Base-by-base conservation (phyloP, 92 coral and sea anemone genomes). In the Epizoanthus stellaris region DNA sequence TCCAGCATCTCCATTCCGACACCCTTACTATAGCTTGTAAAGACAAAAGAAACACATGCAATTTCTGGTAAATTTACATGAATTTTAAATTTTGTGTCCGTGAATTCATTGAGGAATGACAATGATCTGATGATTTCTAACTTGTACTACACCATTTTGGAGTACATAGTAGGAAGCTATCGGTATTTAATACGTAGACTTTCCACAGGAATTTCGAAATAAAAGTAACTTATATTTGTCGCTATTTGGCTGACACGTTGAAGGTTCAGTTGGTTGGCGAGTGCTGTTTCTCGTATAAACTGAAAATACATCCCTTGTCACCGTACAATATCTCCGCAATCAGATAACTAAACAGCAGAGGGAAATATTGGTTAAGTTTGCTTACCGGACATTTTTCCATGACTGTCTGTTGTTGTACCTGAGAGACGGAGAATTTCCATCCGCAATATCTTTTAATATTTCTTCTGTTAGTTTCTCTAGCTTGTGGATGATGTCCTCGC, bases 1-100 rank as follows among this genome's bases (percentile, higher is more conserved):
- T 93, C 95, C 66, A 92, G 70, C 99, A 96, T 92, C 82, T 93
- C 95, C 63, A 96, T 76, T 56, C 99, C 99, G 45, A 96, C 98
- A 75, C 89, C 89, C 43, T 89, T 88, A 75, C 77, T 91, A 67
- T 89, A 96, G 77, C 98, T 91, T 59, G 4, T 57, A 17, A 30
- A 49, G 12, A 40, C 0, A 30, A 76, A 47, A 57, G 3, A 17
- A 60, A 19, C 3, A 6, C 20, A 39, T 60, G n/a, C 6, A 67
- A 56, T 30, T 45, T 45, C 4, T 7, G 58, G 43, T 30, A 13
- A 2, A 57, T 63, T 1, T 36, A 63, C 47, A 3, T 3, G 67
- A 45, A 66, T 9, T 52, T 52, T 52, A 3, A 9, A 13, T 9
- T 13, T 52, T 11, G 13, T 30, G 36, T 30, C 36, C 36, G 36